Evolutionary conservation across 2,113 vertebrate genomes (phyloP), one percentile per base, ranked within the genome.

Genomic region (Thryonomys swinderianus): DNA sequence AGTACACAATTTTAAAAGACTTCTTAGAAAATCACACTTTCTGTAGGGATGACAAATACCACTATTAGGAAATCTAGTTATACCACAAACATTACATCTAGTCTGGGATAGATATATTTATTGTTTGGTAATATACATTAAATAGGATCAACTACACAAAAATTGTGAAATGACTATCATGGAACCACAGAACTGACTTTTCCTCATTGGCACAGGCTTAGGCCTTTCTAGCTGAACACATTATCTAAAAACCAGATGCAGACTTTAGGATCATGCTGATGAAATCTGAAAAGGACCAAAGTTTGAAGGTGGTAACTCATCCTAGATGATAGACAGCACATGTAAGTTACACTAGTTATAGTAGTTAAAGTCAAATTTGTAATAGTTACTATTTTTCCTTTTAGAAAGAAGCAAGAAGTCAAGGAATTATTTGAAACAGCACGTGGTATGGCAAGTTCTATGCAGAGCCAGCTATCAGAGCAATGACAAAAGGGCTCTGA

Each of bases 51-150:
- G 98, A 98, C 98, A 98, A 98, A 98, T 97, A 98, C 98, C 98
- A 98, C 98, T 98, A 98, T 98, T 98, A 98, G 98, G 98, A 98
- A 98, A 98, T 98, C 98, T 98, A 98, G 98, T 98, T 98, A 98
- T 98, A 98, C 98, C 98, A 98, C n/a, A 98, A 98, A 97, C 98
- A 98, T 98, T 98, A 98, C 98, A 98, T 42, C 97, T 98, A 98
- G 97, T 97, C 94, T 98, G 98, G 96, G 98, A 96, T 98, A 98
- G 97, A 98, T 98, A 98, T 98, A 98, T 98, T 98, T 98, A 97
- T 98, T 98, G 11, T 98, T 98, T 98, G 98, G 98, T 98, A 98
- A 98, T 97, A 97, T 98, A 98, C 97, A 98, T 98, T 97, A 98
- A 98, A 97, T 98, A 98, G 98, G 98, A 98, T 98, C 98, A 98